Conservation (phyloP, 2,888 invertebrate species). For the Leptinotarsa peninsularis region DNA sequence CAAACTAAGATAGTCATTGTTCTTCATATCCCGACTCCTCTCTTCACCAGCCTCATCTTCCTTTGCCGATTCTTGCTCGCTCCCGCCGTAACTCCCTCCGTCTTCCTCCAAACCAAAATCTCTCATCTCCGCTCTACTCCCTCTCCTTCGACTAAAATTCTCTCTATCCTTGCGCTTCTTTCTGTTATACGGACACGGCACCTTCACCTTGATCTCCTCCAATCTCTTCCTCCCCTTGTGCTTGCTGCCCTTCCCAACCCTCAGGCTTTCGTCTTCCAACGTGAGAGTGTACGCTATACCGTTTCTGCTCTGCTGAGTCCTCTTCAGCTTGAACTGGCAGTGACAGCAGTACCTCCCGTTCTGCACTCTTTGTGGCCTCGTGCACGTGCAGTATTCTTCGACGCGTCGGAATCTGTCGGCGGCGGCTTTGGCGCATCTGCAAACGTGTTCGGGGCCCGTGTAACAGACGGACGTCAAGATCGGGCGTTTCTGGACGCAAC, state of each 20-base stretch:
- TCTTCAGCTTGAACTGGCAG: conserved; percentile 54
- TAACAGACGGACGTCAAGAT: conserved; percentile 43
- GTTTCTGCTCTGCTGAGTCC: conserved; percentile 57
- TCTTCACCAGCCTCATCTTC: not conserved
- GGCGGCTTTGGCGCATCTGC: conserved; percentile 10
- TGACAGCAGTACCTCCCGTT: conserved; percentile 46
- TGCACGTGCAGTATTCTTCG: conserved; percentile 50
- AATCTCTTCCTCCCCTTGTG: conserved; percentile 45
- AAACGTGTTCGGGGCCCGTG: conserved; percentile 42
- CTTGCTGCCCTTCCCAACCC: conserved; percentile 29
- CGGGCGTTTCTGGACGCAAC: conserved; percentile 44
- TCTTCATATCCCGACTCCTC: conserved; percentile 27
- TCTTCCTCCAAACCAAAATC: conserved; percentile 22
- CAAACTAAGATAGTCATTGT: conserved; percentile 39
- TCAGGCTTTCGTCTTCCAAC: conserved; percentile 55
- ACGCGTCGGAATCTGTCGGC: conserved; percentile 32
- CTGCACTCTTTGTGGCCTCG: conserved; percentile 32
- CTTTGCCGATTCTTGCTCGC: not conserved
- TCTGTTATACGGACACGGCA: conserved; percentile 46
- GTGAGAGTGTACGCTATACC: conserved; percentile 67
- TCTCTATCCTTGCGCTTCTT: conserved; percentile 49
- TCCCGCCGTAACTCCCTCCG: conserved; percentile 8
- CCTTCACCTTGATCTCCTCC: conserved; percentile 56
- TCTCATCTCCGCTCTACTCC: conserved; percentile 19
- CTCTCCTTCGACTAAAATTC: conserved; percentile 37